These are phyloP conservation scores for Podargus strigoides DNA, from an alignment of 2,797 vertebrate species.

Conservation along the genomic window DNA sequence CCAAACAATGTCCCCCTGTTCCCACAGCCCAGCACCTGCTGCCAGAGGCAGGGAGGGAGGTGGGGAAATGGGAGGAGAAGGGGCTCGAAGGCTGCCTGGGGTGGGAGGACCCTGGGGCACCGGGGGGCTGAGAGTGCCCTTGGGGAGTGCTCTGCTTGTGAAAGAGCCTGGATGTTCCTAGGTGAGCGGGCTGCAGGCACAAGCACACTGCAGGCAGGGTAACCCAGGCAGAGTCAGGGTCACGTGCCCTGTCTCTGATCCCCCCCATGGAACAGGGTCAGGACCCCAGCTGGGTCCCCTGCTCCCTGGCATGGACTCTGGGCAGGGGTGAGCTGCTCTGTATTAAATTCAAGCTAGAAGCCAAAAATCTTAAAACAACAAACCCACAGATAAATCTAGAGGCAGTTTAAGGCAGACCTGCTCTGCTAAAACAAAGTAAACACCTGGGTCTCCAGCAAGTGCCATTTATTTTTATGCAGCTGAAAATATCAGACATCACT, in stretches of 20 bases:
- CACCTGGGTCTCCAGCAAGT: neutral
- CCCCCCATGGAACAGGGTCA: neutral
- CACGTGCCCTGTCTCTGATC: neutral
- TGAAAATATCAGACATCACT: neutral
- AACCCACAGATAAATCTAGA: slow-evolving; percentile 5
- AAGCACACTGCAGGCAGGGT: neutral
- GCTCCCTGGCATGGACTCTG: accelerated
- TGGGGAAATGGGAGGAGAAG: neutral
- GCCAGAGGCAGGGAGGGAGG: neutral
- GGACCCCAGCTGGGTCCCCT: accelerated
- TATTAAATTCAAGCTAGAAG: neutral
- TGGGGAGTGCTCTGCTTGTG: neutral
- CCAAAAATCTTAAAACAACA: slow-evolving; percentile 9
- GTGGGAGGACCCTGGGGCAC: accelerated
- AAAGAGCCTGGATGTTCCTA: neutral
- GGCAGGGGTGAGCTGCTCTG: neutral
- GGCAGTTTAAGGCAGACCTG: neutral
- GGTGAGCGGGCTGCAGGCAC: neutral
- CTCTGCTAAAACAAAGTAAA: slow-evolving; percentile 11
- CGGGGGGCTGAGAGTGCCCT: neutral
- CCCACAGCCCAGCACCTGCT: neutral
- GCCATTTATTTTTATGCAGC: neutral
- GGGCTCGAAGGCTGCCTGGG: neutral
- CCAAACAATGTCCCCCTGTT: slow-evolving; percentile 38
- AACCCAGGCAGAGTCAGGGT: neutral